Evolutionary conservation across 2,888 invertebrate genomes (phyloP).

Genomic region (Augiades crinisus): DNA sequence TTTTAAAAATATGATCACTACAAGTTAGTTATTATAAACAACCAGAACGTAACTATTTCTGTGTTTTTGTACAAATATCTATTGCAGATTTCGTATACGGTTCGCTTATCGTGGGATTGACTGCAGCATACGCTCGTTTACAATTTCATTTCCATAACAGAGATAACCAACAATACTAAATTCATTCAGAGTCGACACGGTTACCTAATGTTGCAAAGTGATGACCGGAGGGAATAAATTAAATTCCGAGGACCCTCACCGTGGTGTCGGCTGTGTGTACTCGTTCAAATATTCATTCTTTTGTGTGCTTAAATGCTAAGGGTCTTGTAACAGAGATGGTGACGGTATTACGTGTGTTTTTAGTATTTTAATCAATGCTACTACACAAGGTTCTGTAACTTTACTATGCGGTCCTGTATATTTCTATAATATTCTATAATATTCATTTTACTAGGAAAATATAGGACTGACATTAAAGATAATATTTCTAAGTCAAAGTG

Average conservation of each 20-base stretch:
- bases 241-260: slow-evolving; percentile 39
- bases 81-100: no score
- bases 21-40: no score
- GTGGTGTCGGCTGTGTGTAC: slow-evolving; percentile 27
- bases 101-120: neutral
- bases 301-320: slow-evolving; percentile 29
- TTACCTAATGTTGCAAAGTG: slow-evolving; percentile 43
- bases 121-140: neutral
- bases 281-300: slow-evolving; percentile 32
- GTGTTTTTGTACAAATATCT: neutral
- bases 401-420: no score
- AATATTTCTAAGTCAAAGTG: no score
- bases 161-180: neutral
- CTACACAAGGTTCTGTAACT: no score
- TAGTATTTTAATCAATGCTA: no score
- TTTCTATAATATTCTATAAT: no score
- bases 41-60: no score
- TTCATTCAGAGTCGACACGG: slow-evolving; percentile 24
- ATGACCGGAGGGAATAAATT: slow-evolving; percentile 47
- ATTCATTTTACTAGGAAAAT: no score
- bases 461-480: no score
- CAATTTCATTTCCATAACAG: neutral
- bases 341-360: neutral
- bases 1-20: no score
- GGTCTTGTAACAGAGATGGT: slow-evolving; percentile 3